Conservation (phyloP, 2,113 vertebrate species). For the Hassar affinis region DNA sequence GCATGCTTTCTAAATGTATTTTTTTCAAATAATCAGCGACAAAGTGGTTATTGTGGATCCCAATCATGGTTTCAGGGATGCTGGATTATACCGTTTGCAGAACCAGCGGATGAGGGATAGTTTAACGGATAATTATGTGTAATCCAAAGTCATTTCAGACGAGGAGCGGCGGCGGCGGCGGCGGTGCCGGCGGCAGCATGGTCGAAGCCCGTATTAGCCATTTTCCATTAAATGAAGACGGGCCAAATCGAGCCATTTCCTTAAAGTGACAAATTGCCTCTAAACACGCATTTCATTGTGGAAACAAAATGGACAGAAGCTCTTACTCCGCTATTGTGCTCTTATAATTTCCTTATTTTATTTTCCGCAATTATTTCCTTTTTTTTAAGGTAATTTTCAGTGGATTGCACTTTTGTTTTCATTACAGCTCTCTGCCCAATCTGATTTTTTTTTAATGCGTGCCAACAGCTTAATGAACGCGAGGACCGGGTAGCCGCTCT, state of each 20-base stretch:
- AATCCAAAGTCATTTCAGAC: constrained; percentile 54
- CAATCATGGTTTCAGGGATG: constrained; percentile 31
- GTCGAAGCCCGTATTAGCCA: constrained; percentile 42
- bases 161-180: too few relatives aligned
- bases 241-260: constrained; percentile 45
- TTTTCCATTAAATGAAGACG: constrained; percentile 47
- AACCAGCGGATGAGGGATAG: constrained; percentile 27
- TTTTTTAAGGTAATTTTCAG: neutral
- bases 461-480: constrained; percentile 43
- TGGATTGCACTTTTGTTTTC: neutral
- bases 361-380: neutral
- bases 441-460: neutral
- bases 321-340: constrained; percentile 21
- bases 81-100: constrained; percentile 34
- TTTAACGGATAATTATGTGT: constrained; percentile 57
- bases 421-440: neutral
- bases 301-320: constrained; percentile 28
- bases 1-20: neutral
- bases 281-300: neutral
- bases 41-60: neutral
- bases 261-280: constrained; percentile 49
- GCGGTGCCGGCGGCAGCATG: too few relatives aligned
- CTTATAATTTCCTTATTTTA: constrained; percentile 29
- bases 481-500: constrained; percentile 43
- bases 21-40: neutral